Evolutionary conservation across 2,797 vertebrate genomes (phyloP), one percentile per base, ranked within the genome.

Genomic region (Mormyrops attenuatus): DNA sequence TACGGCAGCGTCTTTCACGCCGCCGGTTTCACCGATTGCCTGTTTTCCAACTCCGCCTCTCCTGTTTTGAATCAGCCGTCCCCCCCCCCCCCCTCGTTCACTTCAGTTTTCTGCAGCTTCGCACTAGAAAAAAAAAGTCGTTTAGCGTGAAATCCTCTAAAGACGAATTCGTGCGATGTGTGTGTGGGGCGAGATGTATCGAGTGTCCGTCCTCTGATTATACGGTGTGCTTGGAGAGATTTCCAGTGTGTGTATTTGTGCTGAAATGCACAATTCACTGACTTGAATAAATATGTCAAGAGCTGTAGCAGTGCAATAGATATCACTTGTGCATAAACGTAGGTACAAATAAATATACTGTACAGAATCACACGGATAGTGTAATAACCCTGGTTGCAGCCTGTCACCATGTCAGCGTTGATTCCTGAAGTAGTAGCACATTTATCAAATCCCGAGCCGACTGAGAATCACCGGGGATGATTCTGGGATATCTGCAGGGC

Each of bases 1-100:
- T 95, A 93, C 96, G 95, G 90, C 93, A 90, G 86, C 7, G 89
- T 94, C 95, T 95, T 95, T 94, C 93, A 93, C 63, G 95, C 94
- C 91, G 95, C 91, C 73, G 89, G n/a, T 91, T 93, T 92, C 91
- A 90, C 93, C 90, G 88, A 92, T 93, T 91, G 91, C 91, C 20
- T 92, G 17, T 91, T 89, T 89, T 91, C 88, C 90, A 92, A 89
- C 90, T 13, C 93, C 92, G 85, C 90, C 91, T 92, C 85, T 84
- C 49, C 30, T 52, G 63, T 80, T 52, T 66, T 30, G 77, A 80
- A 77, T 77, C 4, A 15, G 69, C 38, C 30, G 34, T 88, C 34
- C 52, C 20, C 20, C 13, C 20, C 11, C 11, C 17, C 15, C 11
- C 11, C 17, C 15, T 77, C 5, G 20, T 57, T 77, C 5, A 17